Base-by-base conservation (phyloP, 2,797 vertebrate genomes). In the Petrocephalus sullivani region DNA sequence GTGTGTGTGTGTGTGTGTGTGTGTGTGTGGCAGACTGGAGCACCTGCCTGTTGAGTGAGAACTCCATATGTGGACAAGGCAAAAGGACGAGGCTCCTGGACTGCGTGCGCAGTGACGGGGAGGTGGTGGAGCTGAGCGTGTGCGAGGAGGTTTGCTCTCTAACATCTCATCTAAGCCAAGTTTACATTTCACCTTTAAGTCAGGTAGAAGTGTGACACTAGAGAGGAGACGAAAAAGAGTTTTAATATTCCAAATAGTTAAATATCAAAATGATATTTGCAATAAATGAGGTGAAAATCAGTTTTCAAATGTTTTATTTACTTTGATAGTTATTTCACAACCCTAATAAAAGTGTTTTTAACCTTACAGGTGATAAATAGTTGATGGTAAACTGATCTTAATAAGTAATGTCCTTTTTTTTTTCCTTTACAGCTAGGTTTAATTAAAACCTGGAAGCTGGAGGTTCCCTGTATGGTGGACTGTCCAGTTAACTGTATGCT, bases 401-500 rank as follows among this genome's bases (percentile, higher is more conserved):
- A 81, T 49, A 14, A 81, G 16, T 81, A 56, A 33, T 78, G 56
- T 78, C 14, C 23, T 56, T 84, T 82, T 53, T n/a, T 53, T 82
- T 83, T 83, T 83, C 49, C 81, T 83, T 54, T 84, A 84, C 94
- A 99, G 98, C 90, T 90, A 60, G 94, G 89, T 37, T 92, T 97
- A 93, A 94, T 95, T 93, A 96, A 95, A 89, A 94, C 94, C 0
- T 89, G 92, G 95, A 94, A 90, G 90, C 94, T 96, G 87, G 95
- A 93, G 2, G 93, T 95, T 71, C 92, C 86, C 49, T 99, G 98
- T 5, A 86, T 92, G 90, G 96, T 98, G 49, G 95, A 96, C 19
- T 99, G 98, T 75, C 94, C 97, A 0, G 95, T 99, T 90, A 98
- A 97, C 94, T 99, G 98, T 90, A 93, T 94, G 3, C 96, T 98